A percentile compares a stretch with the other conserved stretches of the same genome.
Conservation (phyloP, 2,113 vertebrate species). For the Ornithorhynchus anatinus region DNA sequence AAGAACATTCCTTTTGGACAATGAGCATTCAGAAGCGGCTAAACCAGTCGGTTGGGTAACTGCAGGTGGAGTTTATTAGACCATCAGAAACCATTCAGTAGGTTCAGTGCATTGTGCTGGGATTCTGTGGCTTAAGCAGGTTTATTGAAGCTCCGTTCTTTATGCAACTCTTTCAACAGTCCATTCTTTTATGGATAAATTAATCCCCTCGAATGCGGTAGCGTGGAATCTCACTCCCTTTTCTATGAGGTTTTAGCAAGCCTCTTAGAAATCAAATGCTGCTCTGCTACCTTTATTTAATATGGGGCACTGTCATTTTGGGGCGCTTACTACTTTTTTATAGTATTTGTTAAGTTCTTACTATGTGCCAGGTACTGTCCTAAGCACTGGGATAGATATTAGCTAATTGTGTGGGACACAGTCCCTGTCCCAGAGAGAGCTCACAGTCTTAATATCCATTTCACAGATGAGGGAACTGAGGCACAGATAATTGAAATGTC, state of each 20-base stretch:
- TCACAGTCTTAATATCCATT: too few species aligned
- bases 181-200: background rate
- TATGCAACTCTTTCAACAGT: background rate
- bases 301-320: conserved; percentile 6
- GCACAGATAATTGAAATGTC: too few species aligned
- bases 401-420: too few species aligned
- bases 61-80: background rate
- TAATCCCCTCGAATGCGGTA: conserved; percentile 1
- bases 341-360: too few species aligned
- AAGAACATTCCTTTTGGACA: background rate
- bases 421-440: too few species aligned
- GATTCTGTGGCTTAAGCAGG: background rate
- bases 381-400: too few species aligned
- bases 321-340: too few species aligned
- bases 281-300: background rate
- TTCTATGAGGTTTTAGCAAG: conserved; percentile 25
- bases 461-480: too few species aligned
- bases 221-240: conserved; percentile 18
- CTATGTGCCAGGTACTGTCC: too few species aligned
- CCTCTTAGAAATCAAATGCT: background rate
- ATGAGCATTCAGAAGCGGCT: background rate
- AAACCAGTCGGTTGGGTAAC: background rate
- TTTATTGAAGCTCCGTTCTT: background rate
- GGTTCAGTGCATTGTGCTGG: background rate
- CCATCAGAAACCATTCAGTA: background rate